Conservation (phyloP, 2,113 vertebrate species). For the Calonectris borealis region DNA sequence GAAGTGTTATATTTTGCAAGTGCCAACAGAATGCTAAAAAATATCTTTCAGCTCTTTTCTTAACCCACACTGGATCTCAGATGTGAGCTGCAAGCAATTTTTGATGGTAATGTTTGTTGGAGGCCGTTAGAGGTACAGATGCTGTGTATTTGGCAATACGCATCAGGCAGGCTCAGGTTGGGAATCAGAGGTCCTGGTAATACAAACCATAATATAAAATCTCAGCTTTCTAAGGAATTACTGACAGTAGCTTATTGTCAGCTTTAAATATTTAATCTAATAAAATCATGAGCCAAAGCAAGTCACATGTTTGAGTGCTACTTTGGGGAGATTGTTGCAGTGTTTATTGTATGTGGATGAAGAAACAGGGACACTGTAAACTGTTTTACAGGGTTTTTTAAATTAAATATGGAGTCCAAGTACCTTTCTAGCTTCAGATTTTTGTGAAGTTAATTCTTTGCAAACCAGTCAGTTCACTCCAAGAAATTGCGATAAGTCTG, state of each 20-base stretch:
- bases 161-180: slow-evolving; percentile 28
- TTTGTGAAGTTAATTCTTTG: slow-evolving; percentile 19
- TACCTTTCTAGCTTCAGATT: neutral
- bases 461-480: neutral
- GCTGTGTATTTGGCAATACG: neutral
- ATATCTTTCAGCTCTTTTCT: neutral
- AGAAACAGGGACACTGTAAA: neutral
- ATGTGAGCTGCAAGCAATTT: slow-evolving; percentile 34
- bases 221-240: slow-evolving; percentile 49
- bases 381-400: neutral
- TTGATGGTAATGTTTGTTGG: slow-evolving; percentile 24
- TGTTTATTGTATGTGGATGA: neutral
- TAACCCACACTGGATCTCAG: slow-evolving; percentile 14
- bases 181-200: slow-evolving; percentile 41
- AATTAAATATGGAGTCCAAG: slow-evolving; percentile 8
- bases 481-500: neutral
- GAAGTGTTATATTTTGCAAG: neutral
- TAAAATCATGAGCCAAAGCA: slow-evolving; percentile 43
- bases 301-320: neutral
- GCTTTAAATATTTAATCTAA: slow-evolving; percentile 63
- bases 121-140: slow-evolving; percentile 22
- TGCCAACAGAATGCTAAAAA: slow-evolving; percentile 12
- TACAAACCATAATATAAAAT: slow-evolving; percentile 46
- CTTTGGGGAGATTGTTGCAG: slow-evolving; percentile 38
- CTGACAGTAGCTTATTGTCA: slow-evolving; percentile 18